Conservation (phyloP, 2,888 invertebrate species). For the Troides helena region DNA sequence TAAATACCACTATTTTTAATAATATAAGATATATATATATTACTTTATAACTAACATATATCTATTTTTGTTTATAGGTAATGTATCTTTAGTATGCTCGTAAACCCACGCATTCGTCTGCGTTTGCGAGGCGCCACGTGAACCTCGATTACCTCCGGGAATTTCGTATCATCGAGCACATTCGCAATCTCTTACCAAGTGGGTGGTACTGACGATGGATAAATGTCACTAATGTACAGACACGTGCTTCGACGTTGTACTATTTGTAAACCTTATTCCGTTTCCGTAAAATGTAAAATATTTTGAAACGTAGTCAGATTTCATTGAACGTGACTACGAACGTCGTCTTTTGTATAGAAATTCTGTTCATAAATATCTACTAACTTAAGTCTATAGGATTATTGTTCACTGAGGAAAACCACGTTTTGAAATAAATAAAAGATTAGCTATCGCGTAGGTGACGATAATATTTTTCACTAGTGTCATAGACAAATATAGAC, state of each 20-base stretch:
- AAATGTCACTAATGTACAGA: constrained; percentile 6
- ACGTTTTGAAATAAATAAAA: no score
- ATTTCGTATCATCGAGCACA: constrained; percentile 13
- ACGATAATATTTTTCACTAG: no score
- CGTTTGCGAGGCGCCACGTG: constrained; percentile 35
- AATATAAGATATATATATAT: no score
- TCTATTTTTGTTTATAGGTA: background rate
- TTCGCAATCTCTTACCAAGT: constrained; percentile 18
- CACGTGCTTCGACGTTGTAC: background rate
- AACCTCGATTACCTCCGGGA: constrained; percentile 15
- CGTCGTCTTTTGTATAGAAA: background rate
- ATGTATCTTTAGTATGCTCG: constrained; percentile 3
- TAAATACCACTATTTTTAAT: no score
- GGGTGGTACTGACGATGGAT: constrained; percentile 13
- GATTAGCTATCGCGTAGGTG: no score
- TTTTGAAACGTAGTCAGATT: background rate
- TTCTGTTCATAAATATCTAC: background rate
- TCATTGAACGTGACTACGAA: background rate
- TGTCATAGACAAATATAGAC: no score
- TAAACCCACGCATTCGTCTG: constrained; percentile 38
- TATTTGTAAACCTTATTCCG: background rate
- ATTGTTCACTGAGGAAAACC: background rate
- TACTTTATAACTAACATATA: background rate
- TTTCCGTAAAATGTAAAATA: background rate
- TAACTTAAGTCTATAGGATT: background rate